phyloP scores from a whole-genome alignment of 2,797 vertebrate species.

The Caiman crocodilus region DNA sequence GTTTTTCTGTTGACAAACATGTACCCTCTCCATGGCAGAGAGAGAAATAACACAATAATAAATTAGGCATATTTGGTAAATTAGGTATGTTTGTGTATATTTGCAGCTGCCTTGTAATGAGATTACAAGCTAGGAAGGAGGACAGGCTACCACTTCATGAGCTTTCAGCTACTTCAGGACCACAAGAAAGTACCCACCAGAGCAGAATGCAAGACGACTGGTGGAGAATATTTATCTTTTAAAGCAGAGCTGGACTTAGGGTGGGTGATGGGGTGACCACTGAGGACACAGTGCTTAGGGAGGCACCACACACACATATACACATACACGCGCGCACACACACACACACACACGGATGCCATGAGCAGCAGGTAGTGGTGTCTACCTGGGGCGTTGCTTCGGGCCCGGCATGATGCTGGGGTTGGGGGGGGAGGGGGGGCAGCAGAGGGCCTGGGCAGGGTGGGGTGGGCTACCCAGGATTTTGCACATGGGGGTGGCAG shows the following conservation, averaged over 20 bases:
- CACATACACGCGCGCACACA: too few relatives aligned
- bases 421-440: too few relatives aligned
- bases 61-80: slow-evolving; percentile 29
- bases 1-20: neutral
- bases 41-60: neutral
- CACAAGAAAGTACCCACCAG: slow-evolving; percentile 53
- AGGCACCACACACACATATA: too few relatives aligned
- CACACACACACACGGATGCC: too few relatives aligned
- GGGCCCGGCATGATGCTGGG: too few relatives aligned
- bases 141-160: slow-evolving; percentile 20
- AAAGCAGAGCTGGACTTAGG: neutral
- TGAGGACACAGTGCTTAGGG: too few relatives aligned
- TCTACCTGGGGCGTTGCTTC: too few relatives aligned
- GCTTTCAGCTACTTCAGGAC: slow-evolving; percentile 22
- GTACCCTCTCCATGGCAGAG: neutral
- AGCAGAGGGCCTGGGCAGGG: too few relatives aligned
- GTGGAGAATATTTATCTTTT: slow-evolving; percentile 35
- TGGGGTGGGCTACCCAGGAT: too few relatives aligned
- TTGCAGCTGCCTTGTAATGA: slow-evolving; percentile 28
- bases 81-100: slow-evolving; percentile 45
- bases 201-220: slow-evolving; percentile 29
- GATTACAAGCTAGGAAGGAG: slow-evolving; percentile 41
- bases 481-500: too few relatives aligned
- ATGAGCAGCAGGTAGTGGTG: too few relatives aligned
- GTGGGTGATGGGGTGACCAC: too few relatives aligned